A percentile compares a stretch with the other conserved stretches of the same genome.
Conservation (phyloP, 2,113 vertebrate genomes). For the Nyctibius bracteatus region DNA sequence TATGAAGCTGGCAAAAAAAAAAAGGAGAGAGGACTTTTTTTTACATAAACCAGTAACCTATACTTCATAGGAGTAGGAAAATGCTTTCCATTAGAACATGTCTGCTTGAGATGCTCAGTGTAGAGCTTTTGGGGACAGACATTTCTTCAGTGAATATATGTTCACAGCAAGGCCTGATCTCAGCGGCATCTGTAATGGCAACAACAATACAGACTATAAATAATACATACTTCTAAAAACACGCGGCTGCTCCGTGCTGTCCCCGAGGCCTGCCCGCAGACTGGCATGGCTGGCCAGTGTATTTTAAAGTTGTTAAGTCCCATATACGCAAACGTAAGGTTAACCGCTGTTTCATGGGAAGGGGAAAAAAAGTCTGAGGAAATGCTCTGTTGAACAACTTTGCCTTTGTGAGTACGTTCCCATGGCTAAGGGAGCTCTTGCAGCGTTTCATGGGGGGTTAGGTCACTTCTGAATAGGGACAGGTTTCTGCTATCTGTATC, state of each 20-base stretch:
- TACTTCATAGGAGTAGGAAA: background rate
- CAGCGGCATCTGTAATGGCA: background rate
- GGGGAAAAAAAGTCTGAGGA: background rate
- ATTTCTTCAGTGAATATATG: background rate
- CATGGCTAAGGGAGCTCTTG: background rate
- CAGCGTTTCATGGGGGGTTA: background rate
- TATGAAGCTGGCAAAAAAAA: background rate
- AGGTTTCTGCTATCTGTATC: background rate
- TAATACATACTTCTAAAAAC: background rate
- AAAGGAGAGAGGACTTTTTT: background rate
- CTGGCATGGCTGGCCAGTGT: background rate
- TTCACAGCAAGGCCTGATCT: background rate
- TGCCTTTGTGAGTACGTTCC: background rate
- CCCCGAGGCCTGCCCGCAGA: background rate
- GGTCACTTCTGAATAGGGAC: background rate
- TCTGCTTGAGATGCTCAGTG: background rate
- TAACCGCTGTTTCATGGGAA: background rate
- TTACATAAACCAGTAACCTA: background rate
- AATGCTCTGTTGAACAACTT: background rate
- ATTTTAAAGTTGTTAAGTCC: background rate
- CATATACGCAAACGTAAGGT: background rate
- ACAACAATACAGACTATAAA: background rate
- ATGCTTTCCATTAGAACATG: background rate
- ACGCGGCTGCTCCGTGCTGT: accelerated
- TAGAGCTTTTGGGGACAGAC: background rate